Conservation (phyloP, 2,797 vertebrate genomes). For the Sardinella longiceps region DNA sequence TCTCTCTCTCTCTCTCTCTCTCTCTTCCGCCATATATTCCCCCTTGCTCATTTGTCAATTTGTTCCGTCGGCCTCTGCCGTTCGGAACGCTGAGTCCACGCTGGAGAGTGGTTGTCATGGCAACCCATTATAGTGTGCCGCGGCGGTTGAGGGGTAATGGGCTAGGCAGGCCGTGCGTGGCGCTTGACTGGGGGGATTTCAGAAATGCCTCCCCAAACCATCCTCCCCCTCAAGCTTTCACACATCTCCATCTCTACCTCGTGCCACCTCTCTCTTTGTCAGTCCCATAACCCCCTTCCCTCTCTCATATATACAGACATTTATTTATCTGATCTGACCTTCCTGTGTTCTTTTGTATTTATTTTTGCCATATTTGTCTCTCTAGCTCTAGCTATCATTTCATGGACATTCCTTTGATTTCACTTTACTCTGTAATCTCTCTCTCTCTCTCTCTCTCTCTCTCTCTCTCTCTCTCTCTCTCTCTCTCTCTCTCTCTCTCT, state of each 20-base stretch:
- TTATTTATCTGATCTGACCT: not conserved
- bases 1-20: not conserved
- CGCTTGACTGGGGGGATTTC: slow-evolving; percentile 34
- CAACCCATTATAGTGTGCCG: slow-evolving; percentile 53
- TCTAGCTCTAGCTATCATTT: not conserved
- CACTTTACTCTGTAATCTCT: not conserved
- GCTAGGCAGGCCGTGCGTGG: not conserved
- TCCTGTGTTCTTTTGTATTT: not conserved
- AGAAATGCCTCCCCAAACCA: slow-evolving; percentile 31
- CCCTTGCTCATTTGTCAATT: slow-evolving; percentile 38
- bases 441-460: not conserved
- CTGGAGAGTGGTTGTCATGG: slow-evolving; percentile 52
- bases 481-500: not conserved
- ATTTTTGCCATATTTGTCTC: not conserved
- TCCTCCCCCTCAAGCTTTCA: slow-evolving; percentile 15
- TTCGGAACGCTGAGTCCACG: slow-evolving; percentile 21
- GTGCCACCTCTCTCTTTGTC: not conserved
- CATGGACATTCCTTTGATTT: not conserved
- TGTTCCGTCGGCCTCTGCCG: slow-evolving; percentile 43
- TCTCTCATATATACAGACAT: not conserved
- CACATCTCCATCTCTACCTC: not conserved
- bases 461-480: not conserved
- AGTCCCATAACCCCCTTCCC: not conserved
- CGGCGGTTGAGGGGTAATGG: slow-evolving; percentile 23
- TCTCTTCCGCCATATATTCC: not conserved